Base-by-base conservation (phyloP, 37 sponge, comb jelly and placozoan species). In the Dysidea cf. avara region DNA sequence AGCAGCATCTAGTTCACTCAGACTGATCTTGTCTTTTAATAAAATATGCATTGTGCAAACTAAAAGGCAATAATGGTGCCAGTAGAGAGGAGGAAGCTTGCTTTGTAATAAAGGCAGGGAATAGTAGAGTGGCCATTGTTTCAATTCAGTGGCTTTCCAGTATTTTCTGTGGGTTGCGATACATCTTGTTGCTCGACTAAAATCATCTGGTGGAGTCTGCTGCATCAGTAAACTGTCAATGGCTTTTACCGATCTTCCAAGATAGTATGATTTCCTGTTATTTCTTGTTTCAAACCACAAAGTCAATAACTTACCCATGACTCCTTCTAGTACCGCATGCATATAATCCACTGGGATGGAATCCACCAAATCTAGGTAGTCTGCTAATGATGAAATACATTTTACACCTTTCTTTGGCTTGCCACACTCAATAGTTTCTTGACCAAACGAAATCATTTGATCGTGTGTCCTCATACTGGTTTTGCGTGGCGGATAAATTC, bases 81-180 rank as follows among this genome's bases (percentile, higher is more conserved):
- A 50, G 7, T 69, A 69, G 2, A 69, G 53, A 2, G 53, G 70
- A 16, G 70, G 70, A 18, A 69, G 53, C 7, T 26, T 9, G 47
- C 33, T 3, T 21, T 48, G 16, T 17, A 69, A 1, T 2, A 69
- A 11, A 1, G 70, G 53, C 29, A 69, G 30, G 2, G 70, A 69
- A 22, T 69, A 69, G 3, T 50, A 69, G 0, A 69, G 53, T 48
- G 47, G 17, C 29, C 25, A 60, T 18, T 60, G 18, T 26, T 25
- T n/a, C 17, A 50, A 69, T 22, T 69, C 70, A 6, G 33, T 28
- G 25, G 70, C 70, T 24, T 69, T 69, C 70, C 70, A 69, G 5
- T 49, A 50, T 14, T 69, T 69, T 5, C 53, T 46, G 47, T 69
- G 52, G 40, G 3, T 49, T 5, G 46, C 46, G 14, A 69, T 69